phyloP scores from a whole-genome alignment of 1,140 invertebrate species.

The Centruroides sculpturatus region DNA sequence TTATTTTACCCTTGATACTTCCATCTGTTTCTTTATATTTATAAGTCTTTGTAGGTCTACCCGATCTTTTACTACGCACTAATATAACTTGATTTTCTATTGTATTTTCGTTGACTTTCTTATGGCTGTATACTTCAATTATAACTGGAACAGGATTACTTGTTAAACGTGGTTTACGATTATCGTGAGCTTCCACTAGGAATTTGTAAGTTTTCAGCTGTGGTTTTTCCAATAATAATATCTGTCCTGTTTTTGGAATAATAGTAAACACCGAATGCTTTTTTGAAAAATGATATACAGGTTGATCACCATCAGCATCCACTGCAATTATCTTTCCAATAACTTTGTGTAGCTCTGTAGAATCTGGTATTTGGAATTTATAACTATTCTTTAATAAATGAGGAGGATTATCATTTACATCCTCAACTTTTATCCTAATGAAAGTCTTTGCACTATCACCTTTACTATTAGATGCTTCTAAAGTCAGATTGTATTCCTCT shows the following conservation, averaged over 20 bases:
- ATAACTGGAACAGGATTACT: slow-evolving; percentile 7
- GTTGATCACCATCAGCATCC: slow-evolving; percentile 72
- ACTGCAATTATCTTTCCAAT: slow-evolving; percentile 64
- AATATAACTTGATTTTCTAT: not conserved
- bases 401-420: slow-evolving; percentile 83
- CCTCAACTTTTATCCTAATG: slow-evolving; percentile 53
- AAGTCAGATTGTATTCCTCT: slow-evolving; percentile 47
- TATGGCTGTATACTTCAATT: slow-evolving; percentile 11
- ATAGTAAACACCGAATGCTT: slow-evolving; percentile 65
- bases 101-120: not conserved
- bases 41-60: slow-evolving; percentile 76
- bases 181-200: slow-evolving; percentile 62
- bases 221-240: slow-evolving; percentile 50
- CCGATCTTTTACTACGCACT: slow-evolving; percentile 40
- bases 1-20: slow-evolving; percentile 66
- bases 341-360: slow-evolving; percentile 49
- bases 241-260: slow-evolving; percentile 78
- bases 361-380: slow-evolving; percentile 50
- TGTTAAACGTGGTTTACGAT: slow-evolving; percentile 49
- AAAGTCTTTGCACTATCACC: slow-evolving; percentile 53
- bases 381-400: slow-evolving; percentile 60
- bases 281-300: slow-evolving; percentile 63
- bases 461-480: slow-evolving; percentile 56
- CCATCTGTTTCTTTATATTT: slow-evolving; percentile 85
- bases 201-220: slow-evolving; percentile 23